These are phyloP conservation scores for Diadegma fenestrale DNA, from an alignment of 2,888 invertebrate genomes.

Conservation along the genomic window DNA sequence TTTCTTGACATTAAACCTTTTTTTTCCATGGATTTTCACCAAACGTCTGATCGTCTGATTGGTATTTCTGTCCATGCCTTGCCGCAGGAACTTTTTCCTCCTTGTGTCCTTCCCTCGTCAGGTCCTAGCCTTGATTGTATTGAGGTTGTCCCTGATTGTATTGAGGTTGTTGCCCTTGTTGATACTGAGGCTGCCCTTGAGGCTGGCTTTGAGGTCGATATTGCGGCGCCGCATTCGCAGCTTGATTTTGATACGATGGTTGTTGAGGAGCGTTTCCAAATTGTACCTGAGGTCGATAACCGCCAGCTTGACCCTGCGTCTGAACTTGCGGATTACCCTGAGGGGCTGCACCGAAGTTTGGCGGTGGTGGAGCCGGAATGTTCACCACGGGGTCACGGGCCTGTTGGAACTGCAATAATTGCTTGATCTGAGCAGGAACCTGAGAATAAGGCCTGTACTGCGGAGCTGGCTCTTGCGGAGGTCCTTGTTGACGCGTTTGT, in stretches of 20 bases:
- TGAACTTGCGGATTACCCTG: conserved; percentile 65
- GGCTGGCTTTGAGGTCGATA: conserved; percentile 66
- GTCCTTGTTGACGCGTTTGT: conserved; percentile 62
- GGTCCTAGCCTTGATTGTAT: conserved; percentile 37
- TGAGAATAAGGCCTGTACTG: conserved; percentile 78
- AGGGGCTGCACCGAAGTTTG: conserved; percentile 72
- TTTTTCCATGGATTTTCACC: background rate
- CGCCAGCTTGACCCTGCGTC: conserved; percentile 70
- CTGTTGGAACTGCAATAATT: conserved; percentile 79
- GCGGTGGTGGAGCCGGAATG: conserved; percentile 76
- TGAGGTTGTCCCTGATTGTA: conserved; percentile 70
- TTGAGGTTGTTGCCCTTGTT: conserved; percentile 66
- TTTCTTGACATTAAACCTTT: background rate
- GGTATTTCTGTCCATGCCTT: background rate
- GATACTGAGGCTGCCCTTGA: conserved; percentile 52
- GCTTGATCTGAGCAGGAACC: conserved; percentile 79
- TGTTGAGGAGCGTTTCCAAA: conserved; percentile 76
- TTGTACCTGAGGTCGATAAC: conserved; percentile 78
- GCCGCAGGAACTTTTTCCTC: conserved; percentile 4
- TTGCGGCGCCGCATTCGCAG: conserved; percentile 67
- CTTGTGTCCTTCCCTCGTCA: background rate
- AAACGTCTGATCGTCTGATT: background rate
- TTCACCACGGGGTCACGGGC: conserved; percentile 79
- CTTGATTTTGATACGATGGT: conserved; percentile 76
- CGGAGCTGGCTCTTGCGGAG: conserved; percentile 67